These are phyloP conservation scores for Drosophila infuscata DNA, from an alignment of 2,888 invertebrate genomes.

Conservation along the genomic window DNA sequence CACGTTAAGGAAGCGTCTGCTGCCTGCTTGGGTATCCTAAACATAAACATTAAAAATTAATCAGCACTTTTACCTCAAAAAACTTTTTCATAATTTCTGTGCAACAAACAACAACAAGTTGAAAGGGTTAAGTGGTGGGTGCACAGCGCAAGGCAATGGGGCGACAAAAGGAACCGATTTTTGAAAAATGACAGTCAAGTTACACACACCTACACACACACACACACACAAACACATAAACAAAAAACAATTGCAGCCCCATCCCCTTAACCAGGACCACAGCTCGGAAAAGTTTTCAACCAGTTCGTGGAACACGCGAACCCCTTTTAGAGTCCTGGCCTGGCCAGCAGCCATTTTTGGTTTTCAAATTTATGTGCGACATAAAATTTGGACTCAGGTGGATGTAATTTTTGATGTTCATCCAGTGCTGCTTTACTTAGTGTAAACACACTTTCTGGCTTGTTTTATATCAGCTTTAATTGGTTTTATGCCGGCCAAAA, in stretches of 20 bases:
- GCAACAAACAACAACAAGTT: slow-evolving; percentile 37
- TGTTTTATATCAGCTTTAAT: slow-evolving; percentile 59
- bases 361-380: slow-evolving; percentile 67
- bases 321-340: slow-evolving; percentile 43
- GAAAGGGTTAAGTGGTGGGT: slow-evolving; percentile 53
- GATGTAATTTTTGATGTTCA: slow-evolving; percentile 60
- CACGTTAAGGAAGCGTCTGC: slow-evolving; percentile 4
- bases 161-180: slow-evolving; percentile 36
- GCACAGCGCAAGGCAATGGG: slow-evolving; percentile 25
- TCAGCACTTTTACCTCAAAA: slow-evolving; percentile 77
- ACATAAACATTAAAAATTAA: slow-evolving; percentile 82
- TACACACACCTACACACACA: not conserved
- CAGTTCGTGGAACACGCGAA: slow-evolving; percentile 44
- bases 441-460: slow-evolving; percentile 33
- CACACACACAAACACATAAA: not conserved
- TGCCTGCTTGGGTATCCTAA: slow-evolving; percentile 32
- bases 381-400: slow-evolving; percentile 77
- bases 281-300: slow-evolving; percentile 58
- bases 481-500: slow-evolving; percentile 43
- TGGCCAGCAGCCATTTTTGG: slow-evolving; percentile 33
- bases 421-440: slow-evolving; percentile 32
- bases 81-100: slow-evolving; percentile 74
- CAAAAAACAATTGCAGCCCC: slow-evolving; percentile 15
- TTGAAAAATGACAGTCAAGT: slow-evolving; percentile 63
- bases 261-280: slow-evolving; percentile 35